Conservation (phyloP, 2,888 invertebrate species). For the Luffia ferchaultella region DNA sequence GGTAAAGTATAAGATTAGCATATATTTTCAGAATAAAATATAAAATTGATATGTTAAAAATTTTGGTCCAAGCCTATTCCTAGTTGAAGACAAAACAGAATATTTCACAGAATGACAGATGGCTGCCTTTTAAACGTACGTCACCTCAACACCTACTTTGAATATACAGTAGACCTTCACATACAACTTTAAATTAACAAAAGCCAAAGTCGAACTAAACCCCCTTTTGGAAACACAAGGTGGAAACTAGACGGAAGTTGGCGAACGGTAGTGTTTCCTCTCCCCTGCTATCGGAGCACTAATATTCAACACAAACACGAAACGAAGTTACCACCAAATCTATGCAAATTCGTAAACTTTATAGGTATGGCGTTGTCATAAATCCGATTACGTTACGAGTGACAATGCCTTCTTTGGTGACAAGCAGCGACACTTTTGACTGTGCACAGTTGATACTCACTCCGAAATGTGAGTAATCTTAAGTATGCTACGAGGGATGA, state of each 20-base stretch:
- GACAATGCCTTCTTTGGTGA: conserved; percentile 1
- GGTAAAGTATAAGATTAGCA: too few relatives aligned
- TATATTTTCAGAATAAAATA: too few relatives aligned
- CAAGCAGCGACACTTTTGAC: neutral
- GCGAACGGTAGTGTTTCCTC: neutral
- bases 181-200: neutral
- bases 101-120: too few relatives aligned
- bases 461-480: too few relatives aligned
- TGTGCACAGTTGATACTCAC: too few relatives aligned
- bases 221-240: neutral
- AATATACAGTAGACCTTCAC: neutral
- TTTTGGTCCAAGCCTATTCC: too few relatives aligned
- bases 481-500: too few relatives aligned
- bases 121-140: too few relatives aligned
- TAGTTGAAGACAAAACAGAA: too few relatives aligned
- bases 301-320: conserved; percentile 12
- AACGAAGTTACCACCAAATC: conserved; percentile 25
- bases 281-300: neutral
- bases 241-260: neutral
- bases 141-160: too few relatives aligned
- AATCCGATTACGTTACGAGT: conserved; percentile 39
- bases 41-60: too few relatives aligned
- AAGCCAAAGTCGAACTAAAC: neutral
- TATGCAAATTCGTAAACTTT: conserved; percentile 40
- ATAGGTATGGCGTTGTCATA: conserved; percentile 24